A percentile compares a stretch with the other conserved stretches of the same genome.
These are phyloP conservation scores for Dufourea novaeangliae DNA, from an alignment of 1,140 invertebrate genomes.

Conservation along the genomic window DNA sequence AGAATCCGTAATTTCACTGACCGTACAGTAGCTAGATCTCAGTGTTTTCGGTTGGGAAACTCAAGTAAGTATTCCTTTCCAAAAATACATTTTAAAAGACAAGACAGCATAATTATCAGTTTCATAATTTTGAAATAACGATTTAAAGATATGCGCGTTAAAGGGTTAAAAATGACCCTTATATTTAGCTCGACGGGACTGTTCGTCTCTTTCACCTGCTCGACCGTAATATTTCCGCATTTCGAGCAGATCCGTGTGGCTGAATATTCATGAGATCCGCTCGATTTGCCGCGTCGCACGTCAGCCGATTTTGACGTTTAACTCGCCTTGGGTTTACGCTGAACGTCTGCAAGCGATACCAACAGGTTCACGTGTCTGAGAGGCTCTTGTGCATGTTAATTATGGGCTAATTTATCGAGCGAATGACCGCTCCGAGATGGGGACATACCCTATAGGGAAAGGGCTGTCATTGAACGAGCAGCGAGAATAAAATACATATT, in stretches of 20 bases:
- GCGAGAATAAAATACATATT: neutral
- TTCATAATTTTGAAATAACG: too few species aligned
- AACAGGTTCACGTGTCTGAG: too few species aligned
- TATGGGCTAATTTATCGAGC: slow-evolving; percentile 19
- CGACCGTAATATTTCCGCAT: slow-evolving; percentile 35
- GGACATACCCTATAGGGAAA: neutral
- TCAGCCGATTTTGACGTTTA: slow-evolving; percentile 45
- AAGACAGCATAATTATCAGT: too few species aligned
- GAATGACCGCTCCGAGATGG: neutral
- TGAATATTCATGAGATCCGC: slow-evolving; percentile 54
- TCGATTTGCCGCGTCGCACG: slow-evolving; percentile 13
- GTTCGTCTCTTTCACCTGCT: neutral
- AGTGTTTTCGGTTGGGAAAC: too few species aligned
- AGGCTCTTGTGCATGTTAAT: slow-evolving; percentile 16
- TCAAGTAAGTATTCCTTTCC: too few species aligned
- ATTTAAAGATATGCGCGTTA: too few species aligned
- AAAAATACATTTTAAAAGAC: too few species aligned
- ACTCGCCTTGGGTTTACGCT: slow-evolving; percentile 26
- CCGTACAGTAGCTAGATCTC: too few species aligned
- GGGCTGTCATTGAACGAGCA: neutral
- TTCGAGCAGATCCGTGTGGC: slow-evolving; percentile 20
- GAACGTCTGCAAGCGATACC: slow-evolving; percentile 6
- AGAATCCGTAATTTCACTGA: too few species aligned
- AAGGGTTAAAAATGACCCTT: too few species aligned
- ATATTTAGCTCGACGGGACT: too few species aligned